Evolutionary conservation across 2,797 vertebrate genomes (phyloP), one percentile per base, ranked within the genome.

Genomic region (Coluber constrictor): DNA sequence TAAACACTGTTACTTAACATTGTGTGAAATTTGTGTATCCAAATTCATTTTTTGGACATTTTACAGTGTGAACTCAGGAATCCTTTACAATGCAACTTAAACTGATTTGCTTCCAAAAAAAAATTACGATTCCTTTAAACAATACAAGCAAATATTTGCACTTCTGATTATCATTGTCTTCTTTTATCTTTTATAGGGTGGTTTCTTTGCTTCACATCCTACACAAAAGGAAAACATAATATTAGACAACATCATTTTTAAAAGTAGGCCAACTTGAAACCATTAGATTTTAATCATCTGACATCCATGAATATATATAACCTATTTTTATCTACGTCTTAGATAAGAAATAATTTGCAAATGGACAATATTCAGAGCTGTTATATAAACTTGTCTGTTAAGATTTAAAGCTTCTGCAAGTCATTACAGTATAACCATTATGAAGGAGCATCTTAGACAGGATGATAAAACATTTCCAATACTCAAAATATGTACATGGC

Each of bases 161-260:
- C 54, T 87, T 90, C 37, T 57, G 88, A 37, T 96, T 96, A 97
- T 96, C 93, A n/a, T 96, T 96, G 97, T 96, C 93, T 96, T 95
- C 95, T 97, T 93, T 94, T 97, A 74, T 56, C 95, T 97, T 92
- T 94, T 97, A 74, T 54, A 95, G 86, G 96, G 86, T n/a, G 63
- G 94, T 90, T 92, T 97, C 2, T 93, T 97, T 93, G 93, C 79
- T 95, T 94, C 94, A 91, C 0, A 56, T 9, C 96, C 97, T 97
- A 88, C 83, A 96, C 0, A 4, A 88, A 88, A 16, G 56, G 54
- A 89, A 32, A 16, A 16, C 25, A 13, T 15, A 32, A 91, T 9
- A 47, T 79, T 79, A 79, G 57, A 79, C 5, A 27, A 74, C 74
- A 27, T 16, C 29, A 6, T 43, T 87, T 29, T 59, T 32, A 83